phyloP scores from a whole-genome alignment of 2,888 invertebrate genomes.

The Arenicola marina region DNA sequence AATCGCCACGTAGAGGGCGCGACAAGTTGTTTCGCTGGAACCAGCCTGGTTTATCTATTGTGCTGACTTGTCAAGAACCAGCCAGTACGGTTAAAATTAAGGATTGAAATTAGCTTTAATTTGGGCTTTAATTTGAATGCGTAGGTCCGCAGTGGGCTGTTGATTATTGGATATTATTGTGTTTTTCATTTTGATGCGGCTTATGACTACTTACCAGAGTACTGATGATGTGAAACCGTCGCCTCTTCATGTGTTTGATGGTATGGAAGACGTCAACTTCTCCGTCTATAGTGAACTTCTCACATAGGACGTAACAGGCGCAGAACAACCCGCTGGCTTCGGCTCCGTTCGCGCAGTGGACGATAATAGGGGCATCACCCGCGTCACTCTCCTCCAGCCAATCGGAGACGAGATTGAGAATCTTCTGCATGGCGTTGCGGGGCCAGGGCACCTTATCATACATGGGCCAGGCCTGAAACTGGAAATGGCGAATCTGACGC shows the following conservation, averaged over 20 bases:
- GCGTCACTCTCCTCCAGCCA: slow-evolving; percentile 40
- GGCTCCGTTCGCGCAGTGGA: slow-evolving; percentile 58
- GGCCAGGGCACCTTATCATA: slow-evolving; percentile 50
- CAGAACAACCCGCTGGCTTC: slow-evolving; percentile 54
- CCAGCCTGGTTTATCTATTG: too few species aligned
- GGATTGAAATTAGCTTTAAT: too few species aligned
- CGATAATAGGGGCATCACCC: slow-evolving; percentile 40
- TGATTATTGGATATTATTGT: too few species aligned
- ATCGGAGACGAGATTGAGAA: slow-evolving; percentile 47
- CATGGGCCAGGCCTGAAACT: slow-evolving; percentile 53
- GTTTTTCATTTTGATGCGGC: too few species aligned
- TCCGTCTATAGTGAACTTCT: slow-evolving; percentile 49
- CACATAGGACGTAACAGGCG: slow-evolving; percentile 45
- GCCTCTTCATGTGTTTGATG: slow-evolving; percentile 54
- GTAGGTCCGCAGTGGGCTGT: too few species aligned
- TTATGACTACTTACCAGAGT: slow-evolving; percentile 47
- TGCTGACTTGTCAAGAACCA: too few species aligned
- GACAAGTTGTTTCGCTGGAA: too few species aligned
- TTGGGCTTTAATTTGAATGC: too few species aligned
- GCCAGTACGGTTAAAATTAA: too few species aligned
- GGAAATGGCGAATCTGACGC: slow-evolving; percentile 51
- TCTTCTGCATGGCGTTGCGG: slow-evolving; percentile 48
- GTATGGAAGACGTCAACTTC: slow-evolving; percentile 56
- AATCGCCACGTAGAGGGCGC: too few species aligned
- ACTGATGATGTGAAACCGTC: slow-evolving; percentile 48